Evolutionary conservation across 2,797 vertebrate genomes (phyloP), one percentile per base, ranked within the genome.

Genomic region (Muraenolepis orangiensis): DNA sequence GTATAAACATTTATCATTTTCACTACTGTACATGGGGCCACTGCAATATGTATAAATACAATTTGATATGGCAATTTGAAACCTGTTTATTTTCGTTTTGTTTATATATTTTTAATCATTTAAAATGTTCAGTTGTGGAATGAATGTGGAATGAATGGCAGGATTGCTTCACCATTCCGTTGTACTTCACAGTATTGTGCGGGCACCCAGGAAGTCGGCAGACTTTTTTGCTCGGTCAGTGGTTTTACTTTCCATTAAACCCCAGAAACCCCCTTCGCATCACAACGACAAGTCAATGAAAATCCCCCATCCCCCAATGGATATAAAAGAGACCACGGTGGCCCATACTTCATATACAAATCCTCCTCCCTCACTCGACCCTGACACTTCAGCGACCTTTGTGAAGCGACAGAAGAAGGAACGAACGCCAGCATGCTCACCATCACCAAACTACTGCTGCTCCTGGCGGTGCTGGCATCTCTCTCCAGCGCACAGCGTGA

Each of bases 401-500:
- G 66, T 30, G 66, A 16, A 30, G 29, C 72, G 71, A 36, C 64
- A 74, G 14, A 5, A 79, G 51, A 66, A 71, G 66, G 80, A 16
- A 75, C 28, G 29, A 84, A 86, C 36, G 20, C 82, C 82, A 83
- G 74, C 40, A 91, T 90, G 90, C 82, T 71, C 5, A 6, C 72
- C 82, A 74, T 81, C 72, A 72, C 84, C 31, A 90, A 86, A 84
- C 69, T 74, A 1, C 79, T 91, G 40, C 80, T 92, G 66, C 79
- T 91, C 78, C 77, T 93, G 75, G 85, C 83, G 0, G 78, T 74
- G 5, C 0, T 84, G 23, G 69, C 78, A 71, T 86, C 80, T 75
- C 3, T 91, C 73, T 73, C 86, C 6, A 6, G 72, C n/a, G 85
- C 90, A 3, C 87, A 87, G 2, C 0, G 91, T 93, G 79, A 89